Conservation (phyloP, 2,113 vertebrate genomes). For the Ceyx melanurus region DNA sequence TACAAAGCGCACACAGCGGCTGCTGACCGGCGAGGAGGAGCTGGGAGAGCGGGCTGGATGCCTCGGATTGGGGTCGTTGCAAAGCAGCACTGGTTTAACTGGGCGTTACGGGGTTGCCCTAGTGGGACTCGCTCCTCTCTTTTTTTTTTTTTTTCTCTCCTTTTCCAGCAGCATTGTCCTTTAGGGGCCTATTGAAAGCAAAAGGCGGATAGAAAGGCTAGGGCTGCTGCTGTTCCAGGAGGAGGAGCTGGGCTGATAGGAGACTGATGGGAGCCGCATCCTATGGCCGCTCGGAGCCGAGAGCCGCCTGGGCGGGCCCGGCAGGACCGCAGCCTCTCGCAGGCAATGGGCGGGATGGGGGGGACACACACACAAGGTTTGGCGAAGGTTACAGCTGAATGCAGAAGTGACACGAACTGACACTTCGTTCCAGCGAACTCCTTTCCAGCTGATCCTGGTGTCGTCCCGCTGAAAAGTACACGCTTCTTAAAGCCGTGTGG, state of each 20-base stretch:
- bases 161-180: slow-evolving; percentile 41
- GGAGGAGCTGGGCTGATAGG: slow-evolving; percentile 47
- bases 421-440: neutral
- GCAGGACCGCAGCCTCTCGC: neutral
- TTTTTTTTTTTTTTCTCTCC: too few relatives aligned
- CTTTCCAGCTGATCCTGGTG: neutral
- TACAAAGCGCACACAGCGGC: neutral
- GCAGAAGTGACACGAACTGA: slow-evolving; percentile 45
- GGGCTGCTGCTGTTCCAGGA: neutral
- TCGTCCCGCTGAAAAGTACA: neutral
- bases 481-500: neutral
- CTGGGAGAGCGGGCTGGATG: neutral
- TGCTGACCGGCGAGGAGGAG: neutral
- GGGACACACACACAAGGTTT: slow-evolving; percentile 30
- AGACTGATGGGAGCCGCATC: slow-evolving; percentile 6
- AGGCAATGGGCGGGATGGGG: slow-evolving; percentile 12
- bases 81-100: neutral
- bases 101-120: neutral
- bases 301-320: slow-evolving; percentile 15
- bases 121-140: neutral
- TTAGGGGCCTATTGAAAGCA: slow-evolving; percentile 54
- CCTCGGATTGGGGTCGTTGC: neutral
- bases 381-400: slow-evolving; percentile 64
- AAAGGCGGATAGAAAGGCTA: neutral
- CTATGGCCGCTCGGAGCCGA: slow-evolving; percentile 30